Conservation (phyloP, 2,113 vertebrate species). For the Nematolebias whitei region DNA sequence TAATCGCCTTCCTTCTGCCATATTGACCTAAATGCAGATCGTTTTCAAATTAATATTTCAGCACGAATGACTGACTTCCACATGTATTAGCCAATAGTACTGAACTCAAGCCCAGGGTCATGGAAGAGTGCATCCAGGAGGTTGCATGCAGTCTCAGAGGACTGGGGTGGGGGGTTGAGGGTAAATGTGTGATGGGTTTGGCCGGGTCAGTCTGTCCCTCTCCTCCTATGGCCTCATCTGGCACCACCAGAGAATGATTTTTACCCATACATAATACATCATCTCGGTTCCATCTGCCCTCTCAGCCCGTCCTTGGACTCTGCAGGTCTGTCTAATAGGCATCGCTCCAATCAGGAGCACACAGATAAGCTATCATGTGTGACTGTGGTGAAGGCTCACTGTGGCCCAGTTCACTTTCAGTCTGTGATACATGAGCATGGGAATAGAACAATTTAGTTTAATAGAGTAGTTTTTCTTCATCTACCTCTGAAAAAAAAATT, state of each 20-base stretch:
- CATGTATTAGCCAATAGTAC: constrained; percentile 45
- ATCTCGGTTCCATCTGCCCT: constrained; percentile 68
- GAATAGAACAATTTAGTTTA: constrained; percentile 60
- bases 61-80: constrained; percentile 37
- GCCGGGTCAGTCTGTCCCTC: constrained; percentile 62
- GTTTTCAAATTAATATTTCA: constrained; percentile 61
- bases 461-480: constrained; percentile 41
- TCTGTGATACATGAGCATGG: constrained; percentile 61
- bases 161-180: constrained; percentile 25
- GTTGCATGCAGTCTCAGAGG: constrained; percentile 40
- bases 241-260: constrained; percentile 39
- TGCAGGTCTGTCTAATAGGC: constrained; percentile 44
- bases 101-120: constrained; percentile 53
- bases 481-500: constrained; percentile 2
- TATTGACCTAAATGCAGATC: constrained; percentile 7
- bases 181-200: constrained; percentile 52
- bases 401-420: constrained; percentile 25
- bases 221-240: constrained; percentile 66
- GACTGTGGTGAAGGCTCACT: constrained; percentile 36
- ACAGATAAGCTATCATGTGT: constrained; percentile 12
- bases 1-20: neutral
- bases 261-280: constrained; percentile 73
- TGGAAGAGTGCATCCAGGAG: constrained; percentile 29
- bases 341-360: constrained; percentile 26
- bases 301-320: constrained; percentile 47